Percentiles rank a stretch among this genome's conserved stretches.
Evolutionary conservation across 2,113 vertebrate species (phyloP).

Genomic region (Chlamydotis undulata): DNA sequence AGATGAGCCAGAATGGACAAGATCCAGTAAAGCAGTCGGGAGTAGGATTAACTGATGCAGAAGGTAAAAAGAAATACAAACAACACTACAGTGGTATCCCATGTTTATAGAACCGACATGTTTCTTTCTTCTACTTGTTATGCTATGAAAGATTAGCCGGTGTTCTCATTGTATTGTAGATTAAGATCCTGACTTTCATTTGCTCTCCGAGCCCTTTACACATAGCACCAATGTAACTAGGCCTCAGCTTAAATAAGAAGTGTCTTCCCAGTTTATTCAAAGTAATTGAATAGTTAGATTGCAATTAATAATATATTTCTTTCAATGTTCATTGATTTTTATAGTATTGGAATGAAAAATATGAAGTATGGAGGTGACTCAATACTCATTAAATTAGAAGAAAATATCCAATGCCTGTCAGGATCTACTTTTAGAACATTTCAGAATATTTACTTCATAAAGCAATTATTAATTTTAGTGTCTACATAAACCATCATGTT

Average conservation of each 20-base stretch:
- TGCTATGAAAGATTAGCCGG: background rate
- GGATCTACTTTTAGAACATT: background rate
- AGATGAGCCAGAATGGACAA: constrained; percentile 88
- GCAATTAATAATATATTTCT: background rate
- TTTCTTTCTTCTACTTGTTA: background rate
- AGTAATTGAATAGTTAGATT: background rate
- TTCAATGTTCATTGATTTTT: background rate
- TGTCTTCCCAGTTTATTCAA: background rate
- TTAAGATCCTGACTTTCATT: background rate
- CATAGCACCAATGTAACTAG: background rate
- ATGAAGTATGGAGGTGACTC: background rate
- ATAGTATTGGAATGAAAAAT: background rate
- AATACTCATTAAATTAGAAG: background rate
- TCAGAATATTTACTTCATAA: background rate
- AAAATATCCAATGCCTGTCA: background rate
- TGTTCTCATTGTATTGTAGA: background rate
- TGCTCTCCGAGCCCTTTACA: background rate
- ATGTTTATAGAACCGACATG: background rate
- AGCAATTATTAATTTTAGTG: background rate
- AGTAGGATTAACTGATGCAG: constrained; percentile 81
- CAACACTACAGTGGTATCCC: background rate
- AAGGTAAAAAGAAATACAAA: constrained; percentile 82
- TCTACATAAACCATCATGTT: background rate
- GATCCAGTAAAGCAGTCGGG: constrained; percentile 80
- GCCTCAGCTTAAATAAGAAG: background rate